Percentiles rank a stretch among this genome's conserved stretches.
These are phyloP conservation scores for Calypte anna DNA, from an alignment of 2,113 vertebrate species.

Conservation along the genomic window DNA sequence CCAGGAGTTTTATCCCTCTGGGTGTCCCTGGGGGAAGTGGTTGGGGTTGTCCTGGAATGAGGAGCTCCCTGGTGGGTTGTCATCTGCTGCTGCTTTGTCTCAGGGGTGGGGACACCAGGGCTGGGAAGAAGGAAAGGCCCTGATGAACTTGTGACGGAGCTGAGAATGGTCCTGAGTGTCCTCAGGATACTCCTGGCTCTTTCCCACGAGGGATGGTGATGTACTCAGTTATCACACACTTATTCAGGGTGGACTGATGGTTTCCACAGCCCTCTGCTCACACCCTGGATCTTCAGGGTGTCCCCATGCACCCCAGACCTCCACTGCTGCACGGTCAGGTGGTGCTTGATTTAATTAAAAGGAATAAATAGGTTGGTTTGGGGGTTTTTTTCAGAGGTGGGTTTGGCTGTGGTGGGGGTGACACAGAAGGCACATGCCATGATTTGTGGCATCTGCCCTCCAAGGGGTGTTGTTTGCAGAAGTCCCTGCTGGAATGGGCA, in stretches of 20 bases:
- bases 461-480: neutral
- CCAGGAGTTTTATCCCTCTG: neutral
- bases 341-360: neutral
- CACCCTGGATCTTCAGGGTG: neutral
- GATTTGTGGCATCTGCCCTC: neutral
- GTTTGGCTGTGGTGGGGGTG: neutral
- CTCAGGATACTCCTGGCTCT: accelerated
- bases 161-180: neutral
- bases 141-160: neutral
- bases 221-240: accelerated
- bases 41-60: neutral
- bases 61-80: accelerated
- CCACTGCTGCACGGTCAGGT: accelerated
- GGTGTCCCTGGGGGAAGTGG: accelerated
- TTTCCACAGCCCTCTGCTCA: neutral
- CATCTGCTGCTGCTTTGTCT: neutral
- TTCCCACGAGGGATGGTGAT: accelerated
- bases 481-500: accelerated
- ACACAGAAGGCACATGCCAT: neutral
- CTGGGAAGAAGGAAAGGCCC: neutral
- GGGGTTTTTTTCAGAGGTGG: accelerated
- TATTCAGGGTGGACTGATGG: neutral
- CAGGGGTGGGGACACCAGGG: accelerated
- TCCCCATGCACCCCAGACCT: neutral
- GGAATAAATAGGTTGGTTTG: accelerated